Conservation (phyloP, 92 coral and sea anemone species). For the Umimayanthus kanabou region DNA sequence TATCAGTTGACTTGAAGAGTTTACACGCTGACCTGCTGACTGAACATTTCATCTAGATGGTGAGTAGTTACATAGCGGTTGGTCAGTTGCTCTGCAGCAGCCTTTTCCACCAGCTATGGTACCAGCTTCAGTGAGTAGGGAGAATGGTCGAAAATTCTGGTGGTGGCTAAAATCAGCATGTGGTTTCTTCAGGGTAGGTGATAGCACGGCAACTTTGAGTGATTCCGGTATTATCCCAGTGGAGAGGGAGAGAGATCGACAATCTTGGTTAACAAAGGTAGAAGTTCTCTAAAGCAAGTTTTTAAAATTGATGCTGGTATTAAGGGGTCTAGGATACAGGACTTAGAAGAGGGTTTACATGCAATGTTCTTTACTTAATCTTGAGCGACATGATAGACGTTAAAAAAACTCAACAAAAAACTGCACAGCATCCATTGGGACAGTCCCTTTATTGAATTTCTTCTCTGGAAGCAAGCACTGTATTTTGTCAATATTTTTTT, state of each 20-base stretch:
- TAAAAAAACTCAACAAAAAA: conserved; percentile 7
- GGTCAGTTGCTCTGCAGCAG: too few species aligned
- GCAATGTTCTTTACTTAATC: neutral
- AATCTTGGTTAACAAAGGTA: conserved; percentile 31
- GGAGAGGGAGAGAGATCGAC: conserved; percentile 3
- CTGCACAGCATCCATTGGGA: neutral
- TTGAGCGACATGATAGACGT: conserved; percentile 16
- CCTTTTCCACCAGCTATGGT: neutral
- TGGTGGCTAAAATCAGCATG: too few species aligned
- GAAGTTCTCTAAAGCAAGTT: conserved; percentile 8
- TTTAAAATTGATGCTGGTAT: conserved; percentile 16
- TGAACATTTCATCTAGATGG: too few species aligned
- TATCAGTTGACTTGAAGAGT: too few species aligned
- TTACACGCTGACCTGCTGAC: too few species aligned
- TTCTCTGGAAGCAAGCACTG: neutral
- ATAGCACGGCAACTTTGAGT: conserved; percentile 25
- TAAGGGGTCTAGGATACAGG: conserved; percentile 39
- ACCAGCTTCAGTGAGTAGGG: neutral
- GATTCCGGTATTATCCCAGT: conserved; percentile 20
- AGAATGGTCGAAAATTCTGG: neutral
- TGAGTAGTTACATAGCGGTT: too few species aligned
- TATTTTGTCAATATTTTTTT: conserved; percentile 16
- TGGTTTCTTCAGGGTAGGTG: too few species aligned
- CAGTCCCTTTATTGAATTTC: neutral
- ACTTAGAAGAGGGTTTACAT: conserved; percentile 27